A percentile compares a stretch with the other conserved stretches of the same genome.
These are phyloP conservation scores for Cryptocephalus primarius DNA, from an alignment of 2,888 invertebrate species.

Conservation along the genomic window DNA sequence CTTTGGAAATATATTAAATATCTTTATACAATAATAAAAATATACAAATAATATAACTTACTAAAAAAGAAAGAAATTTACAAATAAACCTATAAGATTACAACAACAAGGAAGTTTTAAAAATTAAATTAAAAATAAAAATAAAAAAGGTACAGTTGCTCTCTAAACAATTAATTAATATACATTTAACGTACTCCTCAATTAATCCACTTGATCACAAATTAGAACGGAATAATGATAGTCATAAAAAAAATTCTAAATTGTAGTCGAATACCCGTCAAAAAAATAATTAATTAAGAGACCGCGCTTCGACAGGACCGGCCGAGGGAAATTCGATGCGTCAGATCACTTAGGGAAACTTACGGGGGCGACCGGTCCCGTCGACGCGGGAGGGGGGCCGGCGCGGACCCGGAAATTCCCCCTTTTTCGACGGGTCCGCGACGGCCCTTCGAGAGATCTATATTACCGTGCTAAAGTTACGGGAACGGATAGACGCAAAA, in stretches of 20 bases:
- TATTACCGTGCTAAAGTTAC: constrained; percentile 1
- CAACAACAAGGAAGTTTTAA: constrained; percentile 34
- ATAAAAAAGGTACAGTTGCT: constrained; percentile 32
- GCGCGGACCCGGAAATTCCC: no score
- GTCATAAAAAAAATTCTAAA: neutral
- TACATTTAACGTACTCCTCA: constrained; percentile 28
- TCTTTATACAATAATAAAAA: constrained; percentile 18
- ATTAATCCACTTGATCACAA: constrained; percentile 32
- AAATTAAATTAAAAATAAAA: constrained; percentile 30
- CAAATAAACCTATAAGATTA: constrained; percentile 33
- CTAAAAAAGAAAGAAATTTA: constrained; percentile 25
- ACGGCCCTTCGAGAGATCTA: neutral
- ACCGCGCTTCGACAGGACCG: neutral
- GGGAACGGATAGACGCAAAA: neutral
- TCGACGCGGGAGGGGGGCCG: no score
- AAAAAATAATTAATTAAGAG: constrained; percentile 8
- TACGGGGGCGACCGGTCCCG: no score
- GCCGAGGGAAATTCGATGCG: constrained; percentile 12
- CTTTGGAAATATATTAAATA: constrained; percentile 37
- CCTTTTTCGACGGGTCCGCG: no score
- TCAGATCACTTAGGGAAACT: constrained; percentile 12
- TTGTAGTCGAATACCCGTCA: constrained; percentile 37
- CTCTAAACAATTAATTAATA: constrained; percentile 24
- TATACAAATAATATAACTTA: constrained; percentile 33
- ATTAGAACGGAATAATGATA: constrained; percentile 33